Evolutionary conservation across 2,888 invertebrate species (phyloP).

Genomic region (Tricholauxania praeusta): DNA sequence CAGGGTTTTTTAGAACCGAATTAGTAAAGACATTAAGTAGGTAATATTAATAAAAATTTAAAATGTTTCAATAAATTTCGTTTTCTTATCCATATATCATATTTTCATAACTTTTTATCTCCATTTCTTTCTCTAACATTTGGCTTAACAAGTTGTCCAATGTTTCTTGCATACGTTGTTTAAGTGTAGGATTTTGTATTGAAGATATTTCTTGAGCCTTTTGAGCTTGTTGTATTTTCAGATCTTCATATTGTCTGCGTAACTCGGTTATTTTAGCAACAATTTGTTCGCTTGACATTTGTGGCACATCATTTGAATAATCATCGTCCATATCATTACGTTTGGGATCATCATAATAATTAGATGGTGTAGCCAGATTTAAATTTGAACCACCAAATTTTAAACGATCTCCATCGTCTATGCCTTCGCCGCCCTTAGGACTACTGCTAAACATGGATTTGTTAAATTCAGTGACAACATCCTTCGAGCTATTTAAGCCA

Average conservation of each 20-base stretch:
- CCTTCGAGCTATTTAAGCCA: constrained; percentile 51
- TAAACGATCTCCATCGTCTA: constrained; percentile 42
- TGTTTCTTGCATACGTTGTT: constrained; percentile 85
- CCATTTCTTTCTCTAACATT: constrained; percentile 83
- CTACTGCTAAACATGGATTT: constrained; percentile 63
- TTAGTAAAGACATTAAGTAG: background rate
- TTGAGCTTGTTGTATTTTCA: constrained; percentile 79
- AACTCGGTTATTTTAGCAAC: constrained; percentile 78
- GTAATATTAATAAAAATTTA: background rate
- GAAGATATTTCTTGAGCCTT: constrained; percentile 87
- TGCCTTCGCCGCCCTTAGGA: constrained; percentile 48
- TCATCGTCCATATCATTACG: constrained; percentile 62
- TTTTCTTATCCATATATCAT: constrained; percentile 54
- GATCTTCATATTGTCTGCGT: constrained; percentile 79
- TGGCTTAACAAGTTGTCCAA: constrained; percentile 84
- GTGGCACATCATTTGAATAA: constrained; percentile 60
- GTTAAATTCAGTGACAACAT: constrained; percentile 62
- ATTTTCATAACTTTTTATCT: constrained; percentile 67
- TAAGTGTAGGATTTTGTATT: constrained; percentile 85
- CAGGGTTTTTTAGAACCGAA: too few relatives aligned
- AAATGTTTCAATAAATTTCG: background rate
- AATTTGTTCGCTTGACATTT: constrained; percentile 70
- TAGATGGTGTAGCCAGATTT: constrained; percentile 58
- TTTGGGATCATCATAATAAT: constrained; percentile 62
- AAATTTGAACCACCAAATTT: constrained; percentile 62